phyloP scores from a whole-genome alignment of 2,888 invertebrate species.

The Xestia xanthographa region DNA sequence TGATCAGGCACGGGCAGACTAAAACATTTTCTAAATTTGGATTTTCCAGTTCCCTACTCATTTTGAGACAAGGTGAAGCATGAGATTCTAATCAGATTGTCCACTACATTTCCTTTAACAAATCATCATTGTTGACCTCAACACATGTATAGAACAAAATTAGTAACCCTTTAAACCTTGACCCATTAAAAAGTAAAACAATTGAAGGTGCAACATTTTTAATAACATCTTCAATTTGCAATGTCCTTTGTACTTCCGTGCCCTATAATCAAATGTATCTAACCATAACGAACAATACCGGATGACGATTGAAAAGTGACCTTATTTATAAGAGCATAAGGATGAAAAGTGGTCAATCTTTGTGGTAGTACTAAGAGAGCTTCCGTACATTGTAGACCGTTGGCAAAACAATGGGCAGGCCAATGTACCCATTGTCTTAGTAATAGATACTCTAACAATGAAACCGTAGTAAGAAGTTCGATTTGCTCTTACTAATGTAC shows the following conservation, averaged over 20 bases:
- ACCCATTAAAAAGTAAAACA: slow-evolving; percentile 54
- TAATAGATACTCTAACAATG: slow-evolving; percentile 58
- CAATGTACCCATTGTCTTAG: slow-evolving; percentile 58
- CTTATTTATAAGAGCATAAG: fast-evolving
- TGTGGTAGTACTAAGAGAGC: slow-evolving; percentile 25
- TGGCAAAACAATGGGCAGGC: slow-evolving; percentile 43
- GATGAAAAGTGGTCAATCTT: not conserved
- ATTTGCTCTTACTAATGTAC: slow-evolving; percentile 23
- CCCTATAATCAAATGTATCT: slow-evolving; percentile 60
- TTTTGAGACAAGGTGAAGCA: not conserved
- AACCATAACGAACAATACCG: not conserved
- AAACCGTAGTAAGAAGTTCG: slow-evolving; percentile 41
- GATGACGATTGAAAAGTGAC: not conserved
- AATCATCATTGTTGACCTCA: slow-evolving; percentile 17
- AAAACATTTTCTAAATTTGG: not conserved
- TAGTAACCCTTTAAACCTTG: slow-evolving; percentile 52
- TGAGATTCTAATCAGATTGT: slow-evolving; percentile 2
- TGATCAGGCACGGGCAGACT: not conserved
- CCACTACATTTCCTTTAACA: slow-evolving; percentile 8
- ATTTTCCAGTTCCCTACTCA: not conserved
- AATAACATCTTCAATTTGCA: slow-evolving; percentile 46
- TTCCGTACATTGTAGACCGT: slow-evolving; percentile 66
- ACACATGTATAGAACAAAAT: slow-evolving; percentile 30
- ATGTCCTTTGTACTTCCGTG: slow-evolving; percentile 47
- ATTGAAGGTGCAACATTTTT: slow-evolving; percentile 59